A percentile compares a stretch with the other conserved stretches of the same genome.
Evolutionary conservation across 2,888 invertebrate genomes (phyloP).

Genomic region (Ennomos erosarius): DNA sequence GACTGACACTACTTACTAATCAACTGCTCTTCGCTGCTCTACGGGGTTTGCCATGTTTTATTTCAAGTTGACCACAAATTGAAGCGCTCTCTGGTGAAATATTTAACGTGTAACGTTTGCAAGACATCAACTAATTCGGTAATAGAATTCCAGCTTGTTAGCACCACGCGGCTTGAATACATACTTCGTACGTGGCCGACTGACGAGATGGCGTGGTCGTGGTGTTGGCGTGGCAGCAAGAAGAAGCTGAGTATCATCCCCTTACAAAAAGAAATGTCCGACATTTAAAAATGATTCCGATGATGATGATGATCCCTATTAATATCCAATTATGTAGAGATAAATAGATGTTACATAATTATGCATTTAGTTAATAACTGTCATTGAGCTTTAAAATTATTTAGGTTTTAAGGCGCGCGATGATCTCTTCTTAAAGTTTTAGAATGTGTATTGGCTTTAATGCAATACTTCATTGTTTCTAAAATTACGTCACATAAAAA

Average conservation of each 20-base stretch:
- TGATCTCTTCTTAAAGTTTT: background rate
- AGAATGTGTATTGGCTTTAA: background rate
- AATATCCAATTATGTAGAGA: no score
- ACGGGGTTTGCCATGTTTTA: no score
- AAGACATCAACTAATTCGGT: slow-evolving; percentile 74
- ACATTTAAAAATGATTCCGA: no score
- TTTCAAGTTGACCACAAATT: slow-evolving; percentile 18
- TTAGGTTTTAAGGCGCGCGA: slow-evolving; percentile 19
- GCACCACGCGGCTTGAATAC: slow-evolving; percentile 73
- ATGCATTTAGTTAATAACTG: no score
- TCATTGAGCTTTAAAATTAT: no score
- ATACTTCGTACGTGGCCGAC: slow-evolving; percentile 65
- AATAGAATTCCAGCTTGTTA: slow-evolving; percentile 81
- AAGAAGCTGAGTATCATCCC: slow-evolving; percentile 44
- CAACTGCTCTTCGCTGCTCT: no score
- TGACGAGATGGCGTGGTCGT: slow-evolving; percentile 36
- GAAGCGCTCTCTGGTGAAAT: slow-evolving; percentile 10
- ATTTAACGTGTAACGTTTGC: slow-evolving; percentile 41
- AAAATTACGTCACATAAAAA: no score
- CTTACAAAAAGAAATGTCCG: no score
- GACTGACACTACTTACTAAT: no score
- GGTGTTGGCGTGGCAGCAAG: slow-evolving; percentile 32
- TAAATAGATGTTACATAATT: no score
- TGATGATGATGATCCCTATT: no score
- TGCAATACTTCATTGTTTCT: no score